Evolutionary conservation across 2,888 invertebrate genomes (phyloP).

Genomic region (Tachina grossa): DNA sequence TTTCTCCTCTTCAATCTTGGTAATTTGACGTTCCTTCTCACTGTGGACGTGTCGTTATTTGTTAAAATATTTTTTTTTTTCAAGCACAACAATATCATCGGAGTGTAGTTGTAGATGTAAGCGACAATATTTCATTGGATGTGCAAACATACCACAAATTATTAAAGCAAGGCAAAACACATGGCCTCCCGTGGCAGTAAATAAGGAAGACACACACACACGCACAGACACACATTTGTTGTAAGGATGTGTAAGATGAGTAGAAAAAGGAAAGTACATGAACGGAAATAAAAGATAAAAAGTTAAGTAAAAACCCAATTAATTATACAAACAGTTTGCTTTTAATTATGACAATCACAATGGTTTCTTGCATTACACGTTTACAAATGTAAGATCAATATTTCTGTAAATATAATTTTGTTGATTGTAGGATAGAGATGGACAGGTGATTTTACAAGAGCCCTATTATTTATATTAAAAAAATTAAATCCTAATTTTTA

Average conservation of each 20-base stretch:
- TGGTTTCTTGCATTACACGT: neutral
- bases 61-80: slow-evolving; percentile 14
- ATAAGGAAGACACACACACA: slow-evolving; percentile 16
- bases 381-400: neutral
- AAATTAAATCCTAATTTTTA: too few relatives aligned
- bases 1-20: slow-evolving; percentile 90
- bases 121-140: slow-evolving; percentile 32
- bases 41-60: slow-evolving; percentile 79
- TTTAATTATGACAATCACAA: slow-evolving; percentile 56
- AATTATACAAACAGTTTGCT: slow-evolving; percentile 59
- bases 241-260: neutral
- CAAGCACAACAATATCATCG: neutral
- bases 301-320: slow-evolving; percentile 63
- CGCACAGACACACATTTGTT: neutral
- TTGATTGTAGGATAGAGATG: slow-evolving; percentile 9
- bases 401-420: neutral
- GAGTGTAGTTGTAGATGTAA: slow-evolving; percentile 8
- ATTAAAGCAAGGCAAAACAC: slow-evolving; percentile 64
- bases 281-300: slow-evolving; percentile 60
- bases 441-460: neutral
- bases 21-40: slow-evolving; percentile 91
- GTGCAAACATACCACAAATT: slow-evolving; percentile 57
- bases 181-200: slow-evolving; percentile 43
- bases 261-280: slow-evolving; percentile 20
- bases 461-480: too few relatives aligned